Evolutionary conservation across 64 coral and sea anemone genomes (phyloP).

Genomic region (Pocillopora verrucosa): DNA sequence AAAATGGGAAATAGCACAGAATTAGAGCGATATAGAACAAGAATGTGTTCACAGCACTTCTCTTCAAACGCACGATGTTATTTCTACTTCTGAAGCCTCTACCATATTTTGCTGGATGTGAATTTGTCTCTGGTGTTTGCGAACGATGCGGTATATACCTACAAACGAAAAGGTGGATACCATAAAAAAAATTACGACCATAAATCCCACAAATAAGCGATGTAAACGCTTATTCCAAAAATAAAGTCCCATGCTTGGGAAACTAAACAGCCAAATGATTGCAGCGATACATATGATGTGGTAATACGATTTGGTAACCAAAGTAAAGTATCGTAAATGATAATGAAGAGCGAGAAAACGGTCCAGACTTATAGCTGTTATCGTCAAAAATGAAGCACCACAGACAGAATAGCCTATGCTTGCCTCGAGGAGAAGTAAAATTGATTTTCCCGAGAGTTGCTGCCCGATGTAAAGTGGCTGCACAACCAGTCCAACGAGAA

Average conservation of each 20-base stretch:
- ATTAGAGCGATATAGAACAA: slow-evolving; percentile 1
- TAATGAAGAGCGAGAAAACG: slow-evolving; percentile 39
- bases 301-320: not conserved
- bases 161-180: slow-evolving; percentile 13
- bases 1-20: not conserved
- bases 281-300: not conserved
- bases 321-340: slow-evolving; percentile 13
- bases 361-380: slow-evolving; percentile 41
- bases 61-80: not conserved
- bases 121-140: slow-evolving; percentile 36
- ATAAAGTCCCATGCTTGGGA: not conserved
- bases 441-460: not conserved
- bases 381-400: slow-evolving; percentile 44
- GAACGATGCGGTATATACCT: slow-evolving; percentile 40
- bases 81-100: not conserved
- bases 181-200: not conserved
- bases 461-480: slow-evolving; percentile 29
- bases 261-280: slow-evolving; percentile 35
- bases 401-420: slow-evolving; percentile 33
- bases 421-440: not conserved
- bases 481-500: slow-evolving; percentile 38
- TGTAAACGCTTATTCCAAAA: slow-evolving; percentile 16
- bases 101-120: slow-evolving; percentile 3
- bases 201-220: not conserved
- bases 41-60: not conserved